Evolutionary conservation across 1,140 invertebrate genomes (phyloP).

Genomic region (Druon quercuslanigerum): DNA sequence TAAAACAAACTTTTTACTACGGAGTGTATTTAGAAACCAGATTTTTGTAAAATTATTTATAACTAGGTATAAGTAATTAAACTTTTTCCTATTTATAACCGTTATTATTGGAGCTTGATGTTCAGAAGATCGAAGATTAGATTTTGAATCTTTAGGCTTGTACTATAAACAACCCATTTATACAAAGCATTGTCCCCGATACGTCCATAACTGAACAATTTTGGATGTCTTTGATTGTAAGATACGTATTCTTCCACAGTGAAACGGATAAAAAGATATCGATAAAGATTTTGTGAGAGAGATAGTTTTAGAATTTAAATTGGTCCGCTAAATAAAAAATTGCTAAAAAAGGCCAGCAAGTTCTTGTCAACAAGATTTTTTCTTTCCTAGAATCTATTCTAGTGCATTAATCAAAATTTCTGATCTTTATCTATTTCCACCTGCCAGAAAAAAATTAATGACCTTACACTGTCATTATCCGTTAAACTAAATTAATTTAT

Average conservation of each 20-base stretch:
- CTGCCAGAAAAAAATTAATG: not conserved
- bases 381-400: too few species aligned
- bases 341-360: too few species aligned
- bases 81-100: not conserved
- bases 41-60: too few species aligned
- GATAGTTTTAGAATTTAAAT: too few species aligned
- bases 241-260: not conserved
- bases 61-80: too few species aligned
- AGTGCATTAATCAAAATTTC: too few species aligned
- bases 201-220: not conserved
- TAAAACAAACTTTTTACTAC: too few species aligned
- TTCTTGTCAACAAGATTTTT: too few species aligned
- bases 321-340: too few species aligned
- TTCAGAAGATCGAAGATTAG: not conserved
- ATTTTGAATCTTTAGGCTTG: not conserved
- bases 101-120: not conserved
- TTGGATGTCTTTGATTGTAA: not conserved
- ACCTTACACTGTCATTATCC: not conserved
- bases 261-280: not conserved
- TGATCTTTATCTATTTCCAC: not conserved
- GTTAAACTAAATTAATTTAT: conserved; percentile 1
- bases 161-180: not conserved
- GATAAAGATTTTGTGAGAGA: not conserved
- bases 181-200: not conserved
- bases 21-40: too few species aligned